phyloP scores from a whole-genome alignment of 2,797 vertebrate genomes.

The Pampus argenteus region DNA sequence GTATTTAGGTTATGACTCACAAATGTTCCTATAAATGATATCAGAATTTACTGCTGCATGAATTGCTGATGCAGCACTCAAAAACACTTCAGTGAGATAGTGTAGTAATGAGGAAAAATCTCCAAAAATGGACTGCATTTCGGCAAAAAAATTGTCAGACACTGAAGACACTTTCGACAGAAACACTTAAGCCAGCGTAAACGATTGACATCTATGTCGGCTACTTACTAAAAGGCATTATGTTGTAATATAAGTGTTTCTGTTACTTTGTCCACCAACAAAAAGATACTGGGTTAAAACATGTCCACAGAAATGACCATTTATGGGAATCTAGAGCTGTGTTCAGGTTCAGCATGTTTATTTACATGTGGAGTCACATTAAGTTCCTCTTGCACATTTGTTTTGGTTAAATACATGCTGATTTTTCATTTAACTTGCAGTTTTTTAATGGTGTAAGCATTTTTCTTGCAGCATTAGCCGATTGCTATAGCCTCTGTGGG shows the following conservation, averaged over 20 bases:
- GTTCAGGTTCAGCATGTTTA: background rate
- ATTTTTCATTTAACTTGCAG: background rate
- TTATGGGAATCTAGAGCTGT: background rate
- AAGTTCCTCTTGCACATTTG: constrained; percentile 6
- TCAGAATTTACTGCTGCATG: background rate
- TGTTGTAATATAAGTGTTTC: background rate
- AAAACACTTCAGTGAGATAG: constrained; percentile 8
- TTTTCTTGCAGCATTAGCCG: constrained; percentile 3
- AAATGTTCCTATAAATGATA: background rate
- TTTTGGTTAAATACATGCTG: background rate
- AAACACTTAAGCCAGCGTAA: background rate
- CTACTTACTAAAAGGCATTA: background rate
- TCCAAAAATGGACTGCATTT: background rate
- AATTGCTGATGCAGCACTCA: constrained; percentile 14
- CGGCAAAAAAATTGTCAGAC: background rate
- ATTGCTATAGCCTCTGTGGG: background rate
- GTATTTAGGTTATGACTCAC: background rate
- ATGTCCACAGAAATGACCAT: background rate
- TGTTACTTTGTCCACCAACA: background rate
- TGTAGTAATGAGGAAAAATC: background rate
- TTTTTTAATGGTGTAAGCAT: background rate
- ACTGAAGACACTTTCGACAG: background rate
- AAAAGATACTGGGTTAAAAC: background rate
- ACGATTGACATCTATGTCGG: background rate
- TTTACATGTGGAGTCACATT: background rate